phyloP scores from a whole-genome alignment of 2,113 vertebrate genomes.

The Nibea coibor region DNA sequence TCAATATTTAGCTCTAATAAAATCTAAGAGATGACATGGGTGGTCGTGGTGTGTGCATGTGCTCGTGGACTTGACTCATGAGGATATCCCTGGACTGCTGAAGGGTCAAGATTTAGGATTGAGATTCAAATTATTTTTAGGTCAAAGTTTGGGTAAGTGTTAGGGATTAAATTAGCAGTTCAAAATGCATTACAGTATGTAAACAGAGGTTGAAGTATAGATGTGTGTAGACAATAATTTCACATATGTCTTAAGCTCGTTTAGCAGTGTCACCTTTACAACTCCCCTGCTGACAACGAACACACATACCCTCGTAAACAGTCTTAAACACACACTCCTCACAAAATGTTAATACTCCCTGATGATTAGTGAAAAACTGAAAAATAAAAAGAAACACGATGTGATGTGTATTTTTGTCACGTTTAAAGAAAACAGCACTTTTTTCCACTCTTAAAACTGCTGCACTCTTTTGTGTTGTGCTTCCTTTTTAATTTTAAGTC shows the following conservation, averaged over 20 bases:
- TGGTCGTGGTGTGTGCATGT: constrained; percentile 18
- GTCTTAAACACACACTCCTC: constrained; percentile 21
- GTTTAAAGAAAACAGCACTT: background rate
- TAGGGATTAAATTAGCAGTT: too few relatives aligned
- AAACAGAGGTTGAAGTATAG: background rate
- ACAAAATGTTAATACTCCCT: constrained; percentile 33
- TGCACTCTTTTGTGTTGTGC: background rate
- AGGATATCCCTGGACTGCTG: background rate
- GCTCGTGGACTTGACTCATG: background rate
- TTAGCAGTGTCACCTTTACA: constrained; percentile 20
- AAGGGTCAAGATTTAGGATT: background rate
- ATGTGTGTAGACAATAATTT: background rate
- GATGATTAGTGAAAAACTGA: constrained; percentile 5
- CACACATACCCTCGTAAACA: constrained; percentile 4
- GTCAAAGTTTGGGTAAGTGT: background rate
- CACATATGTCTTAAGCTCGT: constrained; percentile 9
- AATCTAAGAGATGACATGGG: constrained; percentile 44
- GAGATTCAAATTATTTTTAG: background rate
- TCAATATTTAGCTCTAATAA: constrained; percentile 60
- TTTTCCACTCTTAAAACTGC: background rate
- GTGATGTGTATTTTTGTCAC: background rate
- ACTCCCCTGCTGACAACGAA: constrained; percentile 1
- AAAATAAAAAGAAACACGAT: background rate
- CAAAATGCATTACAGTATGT: background rate
- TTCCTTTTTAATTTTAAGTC: too few relatives aligned